Base-by-base conservation (phyloP, 2,113 vertebrate genomes). In the Apus apus region DNA sequence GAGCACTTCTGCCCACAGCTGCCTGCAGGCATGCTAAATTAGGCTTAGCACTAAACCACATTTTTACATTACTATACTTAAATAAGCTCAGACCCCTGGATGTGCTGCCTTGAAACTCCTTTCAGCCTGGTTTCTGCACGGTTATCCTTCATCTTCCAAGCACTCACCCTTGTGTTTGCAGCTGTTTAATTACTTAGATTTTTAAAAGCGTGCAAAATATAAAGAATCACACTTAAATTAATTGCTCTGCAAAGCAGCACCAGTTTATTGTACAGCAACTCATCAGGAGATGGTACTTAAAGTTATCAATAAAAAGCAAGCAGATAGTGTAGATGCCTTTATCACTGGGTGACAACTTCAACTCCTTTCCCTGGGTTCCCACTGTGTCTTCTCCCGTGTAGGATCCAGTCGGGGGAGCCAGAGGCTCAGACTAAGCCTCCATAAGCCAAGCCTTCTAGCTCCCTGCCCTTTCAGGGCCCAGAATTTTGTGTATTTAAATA, bases 1-100 rank as follows among this genome's bases (percentile, higher is more conserved):
- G 67, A 83, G 82, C 90, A 85, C 88, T 93, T 93, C 78, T 23
- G 56, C 2, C 0, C 45, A 48, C 75, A 96, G 94, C 92, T 88
- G 94, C 79, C 93, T 50, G 78, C 75, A 88, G 82, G 60, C 94
- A 94, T 15, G 34, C 68, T 89, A 80, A 92, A 94, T 92, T 43
- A 77, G 80, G 76, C 76, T 84, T 89, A 90, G 73, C 65, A 71
- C 53, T 90, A 81, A 94, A 86, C 80, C 93, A 86, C 73, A 84
- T 86, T 90, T 92, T 79, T 87, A 79, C 40, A 53, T 67, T 70
- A 64, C 45, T 74, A 64, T 40, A 64, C 58, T 93, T 75, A 90
- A 94, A 94, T 0, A 3, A 95, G 53, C n/a, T 89, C 85, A 95
- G 56, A 76, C 11, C 60, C 32, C 29, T 90, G 60, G n/a, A 66